Base-by-base conservation (phyloP, 2,113 vertebrate species). In the Rhabdornis inornatus region DNA sequence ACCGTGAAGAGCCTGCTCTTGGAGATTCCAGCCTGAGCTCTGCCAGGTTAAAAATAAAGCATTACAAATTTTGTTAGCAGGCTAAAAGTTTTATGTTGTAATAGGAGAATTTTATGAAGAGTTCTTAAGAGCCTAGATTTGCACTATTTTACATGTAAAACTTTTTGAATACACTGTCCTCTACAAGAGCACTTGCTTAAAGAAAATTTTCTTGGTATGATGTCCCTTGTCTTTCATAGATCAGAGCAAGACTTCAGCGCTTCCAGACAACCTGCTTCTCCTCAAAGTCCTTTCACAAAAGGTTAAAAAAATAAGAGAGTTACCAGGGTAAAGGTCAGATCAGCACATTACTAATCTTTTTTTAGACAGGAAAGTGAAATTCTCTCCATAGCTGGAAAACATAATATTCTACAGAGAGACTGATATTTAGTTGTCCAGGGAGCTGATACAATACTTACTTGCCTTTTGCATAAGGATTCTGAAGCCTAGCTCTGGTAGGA, bases 311-410 rank as follows among this genome's bases (percentile, higher is more conserved):
- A 42, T 57, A 55, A 71, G 55, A 63, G n/a, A 81, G 49, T 89
- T 94, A 53, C 57, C 40, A 79, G 83, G 57, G 20, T 84, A 82
- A 94, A 94, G 74, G 69, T 94, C 80, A 93, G 86, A 89, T 89
- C 40, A 89, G 49, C 77, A 84, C 45, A 64, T 53, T 88, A 89
- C 65, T 87, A 83, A 90, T 90, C 60, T 95, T 75, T 79, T 79
- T 79, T 75, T 66, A 87, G 87, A 94, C 18, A 79, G 78, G 66
- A 92, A 89, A 92, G 57, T 57, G 23, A 95, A 94, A 89, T 89
- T 91, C 37, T 83, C 50, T 92, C 89, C 87, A 57, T 82, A 94
- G 83, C 25, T 79, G 37, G 65, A 85, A 69, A 96, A 84, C 40
- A 57, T 39, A 75, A 52, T 69, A 94, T 84, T 94, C 40, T 71